Evolutionary conservation across 2,888 invertebrate species (phyloP), one percentile per base, ranked within the genome.

Genomic region (Meiosimyza decipiens): DNA sequence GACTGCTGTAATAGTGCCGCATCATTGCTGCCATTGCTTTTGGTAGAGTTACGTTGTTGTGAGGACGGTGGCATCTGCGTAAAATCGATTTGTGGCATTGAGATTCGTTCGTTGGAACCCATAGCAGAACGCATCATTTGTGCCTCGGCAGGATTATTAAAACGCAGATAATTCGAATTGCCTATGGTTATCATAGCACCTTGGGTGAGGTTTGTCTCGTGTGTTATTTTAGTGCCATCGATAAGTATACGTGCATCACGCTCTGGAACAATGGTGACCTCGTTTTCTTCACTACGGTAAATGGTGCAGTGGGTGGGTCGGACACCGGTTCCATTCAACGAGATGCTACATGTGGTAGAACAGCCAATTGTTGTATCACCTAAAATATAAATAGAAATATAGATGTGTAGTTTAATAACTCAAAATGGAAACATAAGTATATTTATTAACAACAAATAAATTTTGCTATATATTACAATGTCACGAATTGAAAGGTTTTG

Each of bases 101-200:
- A 93, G 76, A 94, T 92, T 83, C 94, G 86, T 2, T 92, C 91
- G 73, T 94, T 91, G 50, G 86, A 86, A 71, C 85, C 89, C 76
- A 95, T 89, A 6, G 94, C 93, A 0, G 95, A 93, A 86, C 94
- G 95, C 90, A 96, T 93, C 80, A 95, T 90, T 85, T 93, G 92
- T 6, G 96, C 96, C 84, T 96, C 95, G 69, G 94, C 94, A 0
- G 97, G 97, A 86, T 96, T 95, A 88, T 97, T 96, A 89, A 96
- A 97, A 57, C 97, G 92, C 87, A 97, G 92, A 88, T 95, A 95
- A 87, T 95, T 96, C 68, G 96, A 95, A 66, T 95, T 91, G 47
- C 97, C 97, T 79, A 97, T 92, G 68, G 95, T 95, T 77, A 97
- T 88, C 94, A 96, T 96, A 84, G 95, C 95, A 82, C 96, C 96